A percentile compares a stretch with the other conserved stretches of the same genome.
Conservation (phyloP, 2,797 vertebrate genomes). For the Dryobates pubescens region DNA sequence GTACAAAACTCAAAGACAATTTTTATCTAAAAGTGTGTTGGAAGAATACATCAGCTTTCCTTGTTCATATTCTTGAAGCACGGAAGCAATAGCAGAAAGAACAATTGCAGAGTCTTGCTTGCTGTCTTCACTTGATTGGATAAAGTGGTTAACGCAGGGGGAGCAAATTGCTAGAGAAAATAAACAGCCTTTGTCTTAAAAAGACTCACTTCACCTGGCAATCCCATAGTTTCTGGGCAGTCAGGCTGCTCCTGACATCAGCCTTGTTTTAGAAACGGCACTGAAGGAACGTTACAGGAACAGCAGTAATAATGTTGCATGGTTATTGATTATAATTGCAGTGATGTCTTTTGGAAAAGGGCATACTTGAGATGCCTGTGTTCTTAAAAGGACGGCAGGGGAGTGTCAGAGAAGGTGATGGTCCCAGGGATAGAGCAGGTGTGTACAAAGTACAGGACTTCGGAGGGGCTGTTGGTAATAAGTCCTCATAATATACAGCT, state of each 20-base stretch:
- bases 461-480: background rate
- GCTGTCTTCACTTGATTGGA: background rate
- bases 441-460: background rate
- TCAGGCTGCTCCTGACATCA: background rate
- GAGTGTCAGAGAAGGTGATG: background rate
- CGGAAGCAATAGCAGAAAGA: background rate
- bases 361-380: background rate
- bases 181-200: background rate
- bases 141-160: background rate
- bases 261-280: background rate
- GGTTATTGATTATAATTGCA: background rate
- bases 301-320: background rate
- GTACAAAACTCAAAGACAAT: background rate
- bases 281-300: background rate
- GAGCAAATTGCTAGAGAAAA: slow-evolving; percentile 10
- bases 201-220: background rate
- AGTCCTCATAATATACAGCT: background rate
- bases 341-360: background rate
- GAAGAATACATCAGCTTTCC: background rate
- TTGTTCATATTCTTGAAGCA: background rate
- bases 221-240: background rate
- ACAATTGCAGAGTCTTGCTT: background rate
- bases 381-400: background rate
- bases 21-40: background rate
- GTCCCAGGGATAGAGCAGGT: background rate